Evolutionary conservation across 2,797 vertebrate species (phyloP).

Genomic region (Synanceia verrucosa): DNA sequence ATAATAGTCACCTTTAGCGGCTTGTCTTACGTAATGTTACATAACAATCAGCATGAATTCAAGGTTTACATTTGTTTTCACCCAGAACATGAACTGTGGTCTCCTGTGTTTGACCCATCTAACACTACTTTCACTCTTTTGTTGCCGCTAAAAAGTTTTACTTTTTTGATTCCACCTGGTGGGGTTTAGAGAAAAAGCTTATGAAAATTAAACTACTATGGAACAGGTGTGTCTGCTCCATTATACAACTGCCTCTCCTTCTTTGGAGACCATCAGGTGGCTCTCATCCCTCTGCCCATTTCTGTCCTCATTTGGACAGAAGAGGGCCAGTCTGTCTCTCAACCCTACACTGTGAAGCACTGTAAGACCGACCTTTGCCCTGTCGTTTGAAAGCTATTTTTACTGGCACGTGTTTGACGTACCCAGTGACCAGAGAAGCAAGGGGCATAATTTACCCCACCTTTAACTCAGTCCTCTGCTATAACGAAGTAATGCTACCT

Average conservation of each 20-base stretch:
- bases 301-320: constrained; percentile 28
- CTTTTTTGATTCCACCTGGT: neutral
- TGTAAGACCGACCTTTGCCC: constrained; percentile 59
- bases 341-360: constrained; percentile 30
- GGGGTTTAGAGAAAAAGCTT: neutral
- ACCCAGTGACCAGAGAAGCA: constrained; percentile 22
- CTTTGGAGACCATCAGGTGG: constrained; percentile 42
- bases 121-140: neutral
- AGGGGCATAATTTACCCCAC: neutral
- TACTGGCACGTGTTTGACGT: constrained; percentile 63
- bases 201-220: constrained; percentile 1
- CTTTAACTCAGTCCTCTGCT: neutral
- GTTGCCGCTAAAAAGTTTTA: neutral
- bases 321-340: constrained; percentile 40
- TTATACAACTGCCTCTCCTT: constrained; percentile 23
- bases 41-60: neutral
- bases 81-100: neutral
- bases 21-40: neutral
- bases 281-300: neutral
- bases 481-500: neutral
- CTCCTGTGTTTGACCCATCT: neutral
- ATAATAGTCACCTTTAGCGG: neutral
- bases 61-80: neutral
- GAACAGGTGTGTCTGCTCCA: constrained; percentile 36
- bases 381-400: constrained; percentile 65